phyloP scores from a whole-genome alignment of 2,888 invertebrate species.

The Dugesia japonica region DNA sequence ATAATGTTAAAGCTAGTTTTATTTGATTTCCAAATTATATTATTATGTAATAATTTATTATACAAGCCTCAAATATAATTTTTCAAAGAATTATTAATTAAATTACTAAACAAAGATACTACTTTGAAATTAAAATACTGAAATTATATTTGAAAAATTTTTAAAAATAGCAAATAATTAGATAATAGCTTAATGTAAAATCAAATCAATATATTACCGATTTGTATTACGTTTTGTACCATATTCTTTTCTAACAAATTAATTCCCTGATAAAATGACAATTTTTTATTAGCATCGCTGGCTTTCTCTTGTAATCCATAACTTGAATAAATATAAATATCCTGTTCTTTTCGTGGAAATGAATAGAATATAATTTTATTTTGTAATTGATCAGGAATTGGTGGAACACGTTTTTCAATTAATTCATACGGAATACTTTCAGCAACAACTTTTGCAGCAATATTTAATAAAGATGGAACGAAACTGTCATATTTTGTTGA shows the following conservation, averaged over 20 bases:
- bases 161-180: background rate
- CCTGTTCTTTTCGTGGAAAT: conserved; percentile 68
- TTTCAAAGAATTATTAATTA: too few species aligned
- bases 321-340: conserved; percentile 69
- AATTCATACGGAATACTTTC: conserved; percentile 69
- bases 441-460: conserved; percentile 62
- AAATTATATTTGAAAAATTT: background rate
- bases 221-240: conserved; percentile 70
- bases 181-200: background rate
- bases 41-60: too few species aligned
- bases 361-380: conserved; percentile 72
- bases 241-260: conserved; percentile 66
- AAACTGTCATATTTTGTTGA: background rate
- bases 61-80: too few species aligned
- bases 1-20: too few species aligned
- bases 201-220: conserved; percentile 65
- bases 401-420: conserved; percentile 68
- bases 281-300: conserved; percentile 51
- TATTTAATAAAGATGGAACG: background rate
- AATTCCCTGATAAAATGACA: conserved; percentile 70
- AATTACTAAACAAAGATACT: too few species aligned
- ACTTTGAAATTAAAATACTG: background rate
- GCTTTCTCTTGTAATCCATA: background rate
- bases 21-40: too few species aligned
- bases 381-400: conserved; percentile 74